Percentiles rank a stretch among this genome's conserved stretches.
phyloP scores from a whole-genome alignment of 1,140 invertebrate genomes.

The Lordiphosa mommai region DNA sequence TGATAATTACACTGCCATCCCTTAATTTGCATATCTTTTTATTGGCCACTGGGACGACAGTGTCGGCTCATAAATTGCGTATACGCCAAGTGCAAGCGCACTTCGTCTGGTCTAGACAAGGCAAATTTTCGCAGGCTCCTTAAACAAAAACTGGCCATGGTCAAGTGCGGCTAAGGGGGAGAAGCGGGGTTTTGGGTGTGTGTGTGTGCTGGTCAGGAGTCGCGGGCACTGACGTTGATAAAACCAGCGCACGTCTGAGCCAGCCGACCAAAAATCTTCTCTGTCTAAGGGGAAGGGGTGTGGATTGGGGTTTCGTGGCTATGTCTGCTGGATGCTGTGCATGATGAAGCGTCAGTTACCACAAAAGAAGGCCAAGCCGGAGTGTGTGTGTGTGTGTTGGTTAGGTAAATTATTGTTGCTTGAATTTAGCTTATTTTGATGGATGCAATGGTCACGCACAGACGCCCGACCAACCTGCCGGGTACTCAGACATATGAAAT shows the following conservation, averaged over 20 bases:
- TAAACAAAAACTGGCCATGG: conserved; percentile 26
- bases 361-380: conserved; percentile 21
- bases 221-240: conserved; percentile 18
- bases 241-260: conserved; percentile 25
- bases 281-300: conserved; percentile 14
- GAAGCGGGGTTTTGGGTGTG: neutral
- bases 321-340: conserved; percentile 10
- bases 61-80: too few species aligned
- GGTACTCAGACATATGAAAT: conserved; percentile 69
- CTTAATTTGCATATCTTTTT: too few species aligned
- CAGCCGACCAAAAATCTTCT: conserved; percentile 22
- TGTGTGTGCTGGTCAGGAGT: neutral
- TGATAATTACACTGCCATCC: too few species aligned
- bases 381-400: conserved; percentile 8
- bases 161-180: conserved; percentile 44
- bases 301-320: conserved; percentile 10
- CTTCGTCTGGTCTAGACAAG: too few species aligned
- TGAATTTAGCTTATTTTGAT: conserved; percentile 49
- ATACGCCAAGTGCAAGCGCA: too few species aligned
- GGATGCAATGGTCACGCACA: conserved; percentile 57
- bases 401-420: conserved; percentile 29
- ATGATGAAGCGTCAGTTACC: conserved; percentile 32
- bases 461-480: conserved; percentile 1
- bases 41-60: too few species aligned
- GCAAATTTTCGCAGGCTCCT: too few species aligned